These are phyloP conservation scores for Pteronotus mesoamericanus DNA, from an alignment of 2,797 vertebrate genomes.

Conservation along the genomic window DNA sequence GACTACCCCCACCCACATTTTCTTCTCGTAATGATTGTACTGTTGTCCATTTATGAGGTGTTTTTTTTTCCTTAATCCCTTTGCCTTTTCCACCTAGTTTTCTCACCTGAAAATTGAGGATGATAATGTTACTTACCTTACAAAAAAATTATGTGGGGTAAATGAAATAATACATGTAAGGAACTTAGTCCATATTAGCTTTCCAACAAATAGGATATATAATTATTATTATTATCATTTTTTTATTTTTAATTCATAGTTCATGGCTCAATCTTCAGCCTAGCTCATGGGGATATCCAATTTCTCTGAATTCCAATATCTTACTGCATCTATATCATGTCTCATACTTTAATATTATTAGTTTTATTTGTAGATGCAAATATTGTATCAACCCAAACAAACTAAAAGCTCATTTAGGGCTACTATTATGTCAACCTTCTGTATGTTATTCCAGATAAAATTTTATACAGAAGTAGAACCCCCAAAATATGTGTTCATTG, in stretches of 20 bases:
- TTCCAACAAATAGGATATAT: not conserved
- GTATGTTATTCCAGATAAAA: not conserved
- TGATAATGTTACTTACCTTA: not conserved
- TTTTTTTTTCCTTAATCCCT: too few relatives aligned
- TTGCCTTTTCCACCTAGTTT: not conserved
- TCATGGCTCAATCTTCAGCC: not conserved
- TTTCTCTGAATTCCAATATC: not conserved
- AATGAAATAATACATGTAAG: not conserved
- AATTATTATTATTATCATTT: not conserved
- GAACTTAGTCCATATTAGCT: not conserved
- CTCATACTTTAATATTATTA: not conserved
- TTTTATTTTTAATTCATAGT: not conserved
- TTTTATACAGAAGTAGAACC: not conserved
- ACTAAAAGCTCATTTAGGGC: not conserved
- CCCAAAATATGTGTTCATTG: not conserved
- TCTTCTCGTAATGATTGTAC: too few relatives aligned
- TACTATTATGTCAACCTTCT: not conserved
- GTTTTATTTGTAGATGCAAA: not conserved
- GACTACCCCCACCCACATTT: too few relatives aligned
- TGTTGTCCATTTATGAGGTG: too few relatives aligned
- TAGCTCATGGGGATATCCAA: not conserved
- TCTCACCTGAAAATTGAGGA: not conserved
- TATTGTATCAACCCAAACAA: not conserved
- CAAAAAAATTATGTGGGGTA: not conserved
- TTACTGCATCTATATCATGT: not conserved